Evolutionary conservation across 1,140 invertebrate species (phyloP).

Genomic region (Philopotamus ludificatus): DNA sequence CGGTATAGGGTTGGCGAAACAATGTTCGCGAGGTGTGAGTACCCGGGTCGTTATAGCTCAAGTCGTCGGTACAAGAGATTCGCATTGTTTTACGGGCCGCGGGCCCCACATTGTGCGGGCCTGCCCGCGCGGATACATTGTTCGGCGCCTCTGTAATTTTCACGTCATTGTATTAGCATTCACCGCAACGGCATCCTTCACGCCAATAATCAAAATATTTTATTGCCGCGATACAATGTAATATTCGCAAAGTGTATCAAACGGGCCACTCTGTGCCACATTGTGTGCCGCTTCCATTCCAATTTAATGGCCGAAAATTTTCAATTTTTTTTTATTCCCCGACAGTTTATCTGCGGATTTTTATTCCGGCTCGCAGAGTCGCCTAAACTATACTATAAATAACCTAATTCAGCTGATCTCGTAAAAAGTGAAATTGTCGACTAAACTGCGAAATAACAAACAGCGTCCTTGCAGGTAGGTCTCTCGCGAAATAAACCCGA

Average conservation of each 20-base stretch:
- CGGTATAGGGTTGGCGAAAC: too few species aligned
- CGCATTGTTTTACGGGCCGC: neutral
- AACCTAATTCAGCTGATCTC: neutral
- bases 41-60: neutral
- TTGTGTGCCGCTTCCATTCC: too few species aligned
- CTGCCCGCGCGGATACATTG: neutral
- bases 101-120: neutral
- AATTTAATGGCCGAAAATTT: neutral
- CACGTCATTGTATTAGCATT: neutral
- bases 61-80: neutral
- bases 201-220: neutral
- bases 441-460: neutral
- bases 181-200: neutral
- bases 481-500: neutral
- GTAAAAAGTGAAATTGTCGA: neutral
- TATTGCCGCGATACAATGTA: neutral
- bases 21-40: neutral
- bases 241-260: neutral
- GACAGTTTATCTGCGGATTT: too few species aligned
- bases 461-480: neutral
- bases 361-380: too few species aligned
- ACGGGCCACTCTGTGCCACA: too few species aligned
- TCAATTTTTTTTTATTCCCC: neutral
- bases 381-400: too few species aligned
- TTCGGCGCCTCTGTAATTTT: neutral